These are phyloP conservation scores for Drosophila ohnishii DNA, from an alignment of 1,140 invertebrate species.

Conservation along the genomic window DNA sequence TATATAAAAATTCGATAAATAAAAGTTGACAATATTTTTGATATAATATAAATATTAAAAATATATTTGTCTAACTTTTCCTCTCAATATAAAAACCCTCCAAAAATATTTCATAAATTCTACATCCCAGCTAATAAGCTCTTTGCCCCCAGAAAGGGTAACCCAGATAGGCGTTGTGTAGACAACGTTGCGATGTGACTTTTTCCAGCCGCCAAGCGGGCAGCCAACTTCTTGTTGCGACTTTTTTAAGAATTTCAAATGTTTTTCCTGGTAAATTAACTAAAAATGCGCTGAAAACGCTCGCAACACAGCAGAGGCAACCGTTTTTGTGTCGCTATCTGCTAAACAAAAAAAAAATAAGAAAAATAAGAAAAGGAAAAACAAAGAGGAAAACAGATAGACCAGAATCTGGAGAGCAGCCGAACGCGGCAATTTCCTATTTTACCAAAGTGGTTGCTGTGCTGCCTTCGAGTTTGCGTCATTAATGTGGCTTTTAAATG, in stretches of 20 bases:
- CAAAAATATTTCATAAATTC: rapidly evolving
- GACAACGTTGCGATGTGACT: constrained; percentile 45
- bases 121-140: background rate
- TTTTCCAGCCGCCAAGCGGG: constrained; percentile 48
- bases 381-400: constrained; percentile 38
- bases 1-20: too few relatives aligned
- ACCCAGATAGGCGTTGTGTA: constrained; percentile 43
- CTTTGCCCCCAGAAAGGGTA: constrained; percentile 13
- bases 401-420: constrained; percentile 54
- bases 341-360: constrained; percentile 40
- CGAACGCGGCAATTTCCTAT: constrained; percentile 78
- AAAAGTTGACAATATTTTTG: too few relatives aligned
- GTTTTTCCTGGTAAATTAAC: constrained; percentile 83
- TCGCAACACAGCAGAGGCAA: constrained; percentile 52
- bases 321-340: constrained; percentile 63
- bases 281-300: constrained; percentile 83
- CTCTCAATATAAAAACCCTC: too few relatives aligned
- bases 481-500: constrained; percentile 81
- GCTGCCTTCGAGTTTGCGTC: constrained; percentile 51
- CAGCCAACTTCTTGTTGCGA: constrained; percentile 62
- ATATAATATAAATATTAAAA: too few relatives aligned
- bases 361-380: constrained; percentile 1
- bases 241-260: constrained; percentile 81
- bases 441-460: constrained; percentile 76
- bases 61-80: background rate